Conservation (phyloP, 2,113 vertebrate genomes). For the Alexandromys fortis region DNA sequence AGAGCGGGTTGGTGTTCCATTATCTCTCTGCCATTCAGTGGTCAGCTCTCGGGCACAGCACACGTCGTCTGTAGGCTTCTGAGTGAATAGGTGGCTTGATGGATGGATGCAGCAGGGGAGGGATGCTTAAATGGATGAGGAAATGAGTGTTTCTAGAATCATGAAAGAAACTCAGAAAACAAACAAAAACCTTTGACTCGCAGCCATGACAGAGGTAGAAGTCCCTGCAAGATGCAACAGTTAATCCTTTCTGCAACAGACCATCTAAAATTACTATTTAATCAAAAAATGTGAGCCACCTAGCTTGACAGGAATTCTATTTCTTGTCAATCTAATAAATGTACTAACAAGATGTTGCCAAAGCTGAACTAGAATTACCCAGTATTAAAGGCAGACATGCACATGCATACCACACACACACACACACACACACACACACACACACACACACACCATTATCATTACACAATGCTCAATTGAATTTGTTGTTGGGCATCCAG, state of each 20-base stretch:
- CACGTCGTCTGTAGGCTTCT: constrained; percentile 12
- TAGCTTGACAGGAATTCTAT: not conserved
- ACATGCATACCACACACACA: not conserved
- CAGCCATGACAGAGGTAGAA: constrained; percentile 48
- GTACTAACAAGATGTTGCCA: not conserved
- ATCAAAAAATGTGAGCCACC: not conserved
- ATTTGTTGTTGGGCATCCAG: not conserved
- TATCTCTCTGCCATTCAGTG: constrained; percentile 43
- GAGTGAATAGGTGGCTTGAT: constrained; percentile 57
- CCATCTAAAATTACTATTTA: not conserved
- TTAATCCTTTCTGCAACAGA: constrained; percentile 10
- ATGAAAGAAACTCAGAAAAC: constrained; percentile 59
- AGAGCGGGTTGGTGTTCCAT: constrained; percentile 41
- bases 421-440: too few species aligned
- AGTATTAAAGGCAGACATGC: not conserved
- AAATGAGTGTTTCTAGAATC: constrained; percentile 59
- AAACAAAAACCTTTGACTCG: constrained; percentile 62
- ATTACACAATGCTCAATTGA: not conserved
- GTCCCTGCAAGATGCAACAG: constrained; percentile 55
- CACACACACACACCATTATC: too few species aligned
- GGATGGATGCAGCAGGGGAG: constrained; percentile 30
- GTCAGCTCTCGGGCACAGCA: not conserved
- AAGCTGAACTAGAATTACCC: not conserved
- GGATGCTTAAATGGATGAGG: constrained; percentile 64
- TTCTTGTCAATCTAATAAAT: not conserved